Conservation (phyloP, 2,888 invertebrate species). For the Calliopum simillimum region DNA sequence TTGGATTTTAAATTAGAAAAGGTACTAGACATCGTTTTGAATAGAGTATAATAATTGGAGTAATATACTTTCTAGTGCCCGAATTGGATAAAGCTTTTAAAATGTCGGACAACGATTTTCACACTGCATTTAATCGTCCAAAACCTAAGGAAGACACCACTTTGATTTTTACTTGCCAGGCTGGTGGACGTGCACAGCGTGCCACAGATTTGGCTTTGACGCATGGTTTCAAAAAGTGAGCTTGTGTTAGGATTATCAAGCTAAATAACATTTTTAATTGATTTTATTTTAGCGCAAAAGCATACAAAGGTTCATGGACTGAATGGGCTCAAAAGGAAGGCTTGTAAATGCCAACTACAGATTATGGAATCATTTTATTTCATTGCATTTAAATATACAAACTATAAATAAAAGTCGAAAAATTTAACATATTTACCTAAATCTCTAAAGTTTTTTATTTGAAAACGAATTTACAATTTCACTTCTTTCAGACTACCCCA, state of each 20-base stretch:
- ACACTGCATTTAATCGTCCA: slow-evolving; percentile 66
- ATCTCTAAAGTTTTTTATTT: slow-evolving; percentile 33
- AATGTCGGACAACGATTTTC: slow-evolving; percentile 57
- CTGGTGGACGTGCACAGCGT: slow-evolving; percentile 76
- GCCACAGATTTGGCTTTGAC: slow-evolving; percentile 71
- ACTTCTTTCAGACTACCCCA: slow-evolving; percentile 76
- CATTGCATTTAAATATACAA: neutral
- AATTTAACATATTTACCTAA: slow-evolving; percentile 14
- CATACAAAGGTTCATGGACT: slow-evolving; percentile 66
- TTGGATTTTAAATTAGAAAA: neutral
- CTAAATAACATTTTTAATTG: neutral
- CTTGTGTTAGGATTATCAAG: slow-evolving; percentile 16
- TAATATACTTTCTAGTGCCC: slow-evolving; percentile 53
- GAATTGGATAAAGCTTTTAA: slow-evolving; percentile 59
- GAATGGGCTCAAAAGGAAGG: slow-evolving; percentile 64
- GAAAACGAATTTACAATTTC: slow-evolving; percentile 47
- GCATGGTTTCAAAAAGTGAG: slow-evolving; percentile 62
- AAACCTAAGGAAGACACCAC: slow-evolving; percentile 73
- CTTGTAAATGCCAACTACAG: slow-evolving; percentile 39
- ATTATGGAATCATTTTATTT: neutral
- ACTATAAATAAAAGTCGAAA: neutral
- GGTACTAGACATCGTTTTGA: neutral
- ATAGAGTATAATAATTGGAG: slow-evolving; percentile 4
- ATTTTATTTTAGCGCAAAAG: slow-evolving; percentile 55
- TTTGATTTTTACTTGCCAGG: slow-evolving; percentile 78